These are phyloP conservation scores for Eristalinus sepulchralis DNA, from an alignment of 2,888 invertebrate genomes.

Conservation along the genomic window DNA sequence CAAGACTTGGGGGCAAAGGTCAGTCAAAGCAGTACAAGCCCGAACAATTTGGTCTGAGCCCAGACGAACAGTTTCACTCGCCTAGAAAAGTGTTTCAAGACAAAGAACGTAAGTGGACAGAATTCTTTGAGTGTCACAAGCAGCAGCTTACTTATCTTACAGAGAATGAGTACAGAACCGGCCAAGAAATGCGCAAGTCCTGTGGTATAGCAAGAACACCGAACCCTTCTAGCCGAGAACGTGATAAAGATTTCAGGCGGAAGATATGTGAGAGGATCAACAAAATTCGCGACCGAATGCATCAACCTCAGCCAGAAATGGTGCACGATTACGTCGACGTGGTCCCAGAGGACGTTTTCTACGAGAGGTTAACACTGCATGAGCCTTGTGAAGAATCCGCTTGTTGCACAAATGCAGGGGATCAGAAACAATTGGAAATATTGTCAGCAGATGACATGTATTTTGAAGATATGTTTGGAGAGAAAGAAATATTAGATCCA, in stretches of 20 bases:
- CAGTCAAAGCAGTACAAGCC: slow-evolving; percentile 52
- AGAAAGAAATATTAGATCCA: slow-evolving; percentile 5
- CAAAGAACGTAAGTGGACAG: slow-evolving; percentile 15
- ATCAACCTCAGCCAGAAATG: slow-evolving; percentile 5
- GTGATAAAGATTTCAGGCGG: not conserved
- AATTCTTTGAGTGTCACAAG: not conserved
- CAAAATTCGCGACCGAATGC: slow-evolving; percentile 1
- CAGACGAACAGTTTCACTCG: slow-evolving; percentile 68
- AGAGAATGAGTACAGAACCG: slow-evolving; percentile 17
- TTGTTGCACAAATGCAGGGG: not conserved
- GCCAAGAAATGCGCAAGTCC: too few relatives aligned
- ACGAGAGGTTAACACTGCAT: slow-evolving; percentile 14
- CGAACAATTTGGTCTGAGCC: slow-evolving; percentile 68
- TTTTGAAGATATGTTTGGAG: slow-evolving; percentile 35
- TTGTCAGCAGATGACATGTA: slow-evolving; percentile 35
- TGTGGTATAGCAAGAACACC: too few relatives aligned
- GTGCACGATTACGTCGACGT: slow-evolving; percentile 4
- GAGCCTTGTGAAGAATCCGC: slow-evolving; percentile 22
- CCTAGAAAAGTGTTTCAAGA: slow-evolving; percentile 59
- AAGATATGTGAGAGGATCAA: not conserved
- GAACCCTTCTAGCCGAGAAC: not conserved
- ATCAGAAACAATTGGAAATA: slow-evolving; percentile 3
- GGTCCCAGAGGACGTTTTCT: not conserved
- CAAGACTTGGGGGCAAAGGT: slow-evolving; percentile 27
- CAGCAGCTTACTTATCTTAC: not conserved